Conservation (phyloP, 2,888 invertebrate species). For the Agrotis exclamationis region DNA sequence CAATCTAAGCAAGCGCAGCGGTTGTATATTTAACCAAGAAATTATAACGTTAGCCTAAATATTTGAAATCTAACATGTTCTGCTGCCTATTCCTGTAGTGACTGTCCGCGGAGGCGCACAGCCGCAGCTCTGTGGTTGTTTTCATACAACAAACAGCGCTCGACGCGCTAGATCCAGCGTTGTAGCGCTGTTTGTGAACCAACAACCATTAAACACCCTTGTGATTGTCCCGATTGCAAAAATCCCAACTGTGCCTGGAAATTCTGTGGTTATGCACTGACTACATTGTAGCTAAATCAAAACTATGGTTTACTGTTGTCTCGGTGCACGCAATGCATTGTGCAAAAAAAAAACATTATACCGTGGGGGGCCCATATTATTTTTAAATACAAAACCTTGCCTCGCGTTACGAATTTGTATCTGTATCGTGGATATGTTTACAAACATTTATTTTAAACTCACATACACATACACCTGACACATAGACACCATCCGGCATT, state of each 20-base stretch:
- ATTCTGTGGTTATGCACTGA: slow-evolving; percentile 10
- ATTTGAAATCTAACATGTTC: neutral
- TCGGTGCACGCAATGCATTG: too few species aligned
- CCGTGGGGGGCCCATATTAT: too few species aligned
- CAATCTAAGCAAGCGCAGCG: too few species aligned
- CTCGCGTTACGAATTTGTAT: too few species aligned
- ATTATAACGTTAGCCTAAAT: neutral
- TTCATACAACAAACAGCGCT: slow-evolving; percentile 54
- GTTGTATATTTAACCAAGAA: too few species aligned
- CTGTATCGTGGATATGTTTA: too few species aligned
- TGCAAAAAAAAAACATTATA: too few species aligned
- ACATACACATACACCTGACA: too few species aligned
- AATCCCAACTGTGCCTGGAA: slow-evolving; percentile 6
- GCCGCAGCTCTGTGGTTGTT: slow-evolving; percentile 54
- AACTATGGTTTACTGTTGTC: neutral
- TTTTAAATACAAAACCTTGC: too few species aligned
- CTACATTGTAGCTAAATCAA: neutral
- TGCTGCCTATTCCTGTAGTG: slow-evolving; percentile 10
- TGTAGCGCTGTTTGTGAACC: slow-evolving; percentile 32
- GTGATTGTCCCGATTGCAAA: slow-evolving; percentile 24
- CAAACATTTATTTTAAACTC: too few species aligned
- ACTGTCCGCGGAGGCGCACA: slow-evolving; percentile 2
- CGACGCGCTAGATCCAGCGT: slow-evolving; percentile 19
- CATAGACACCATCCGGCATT: too few species aligned
- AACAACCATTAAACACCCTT: slow-evolving; percentile 39